These are phyloP conservation scores for Tetramorium alpestre DNA, from an alignment of 1,140 invertebrate species.

Conservation along the genomic window DNA sequence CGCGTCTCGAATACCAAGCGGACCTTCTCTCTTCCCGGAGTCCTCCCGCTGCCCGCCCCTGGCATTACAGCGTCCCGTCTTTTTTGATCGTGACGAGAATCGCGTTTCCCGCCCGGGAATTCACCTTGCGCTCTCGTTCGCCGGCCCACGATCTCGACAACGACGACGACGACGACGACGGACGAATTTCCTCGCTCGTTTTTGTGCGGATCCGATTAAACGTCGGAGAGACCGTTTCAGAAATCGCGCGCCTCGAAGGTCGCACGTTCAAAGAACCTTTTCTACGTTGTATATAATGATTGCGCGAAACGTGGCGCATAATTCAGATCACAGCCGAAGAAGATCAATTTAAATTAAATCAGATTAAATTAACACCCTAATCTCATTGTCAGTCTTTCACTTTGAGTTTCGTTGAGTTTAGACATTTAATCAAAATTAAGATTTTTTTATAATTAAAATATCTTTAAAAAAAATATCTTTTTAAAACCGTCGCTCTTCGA, in stretches of 20 bases:
- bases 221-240: not conserved
- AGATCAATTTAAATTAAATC: conserved; percentile 9
- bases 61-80: conserved; percentile 70
- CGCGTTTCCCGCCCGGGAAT: conserved; percentile 27
- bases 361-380: not conserved
- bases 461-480: not conserved
- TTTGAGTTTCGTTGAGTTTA: not conserved
- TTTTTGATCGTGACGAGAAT: conserved; percentile 79
- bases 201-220: conserved; percentile 31
- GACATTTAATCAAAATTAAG: not conserved
- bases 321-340: conserved; percentile 5
- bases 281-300: not conserved
- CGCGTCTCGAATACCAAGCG: conserved; percentile 79
- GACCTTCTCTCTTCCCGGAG: conserved; percentile 69
- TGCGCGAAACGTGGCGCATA: not conserved
- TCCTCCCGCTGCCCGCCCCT: conserved; percentile 7
- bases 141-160: not conserved
- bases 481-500: not conserved
- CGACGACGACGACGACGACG: not conserved
- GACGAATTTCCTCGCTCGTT: conserved; percentile 52
- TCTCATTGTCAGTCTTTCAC: not conserved
- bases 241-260: not conserved
- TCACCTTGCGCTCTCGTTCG: conserved; percentile 54
- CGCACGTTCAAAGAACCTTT: not conserved
- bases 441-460: not conserved